Evolutionary conservation across 2,888 invertebrate species (phyloP), one percentile per base, ranked within the genome.

Genomic region (Odontocolon sp.): DNA sequence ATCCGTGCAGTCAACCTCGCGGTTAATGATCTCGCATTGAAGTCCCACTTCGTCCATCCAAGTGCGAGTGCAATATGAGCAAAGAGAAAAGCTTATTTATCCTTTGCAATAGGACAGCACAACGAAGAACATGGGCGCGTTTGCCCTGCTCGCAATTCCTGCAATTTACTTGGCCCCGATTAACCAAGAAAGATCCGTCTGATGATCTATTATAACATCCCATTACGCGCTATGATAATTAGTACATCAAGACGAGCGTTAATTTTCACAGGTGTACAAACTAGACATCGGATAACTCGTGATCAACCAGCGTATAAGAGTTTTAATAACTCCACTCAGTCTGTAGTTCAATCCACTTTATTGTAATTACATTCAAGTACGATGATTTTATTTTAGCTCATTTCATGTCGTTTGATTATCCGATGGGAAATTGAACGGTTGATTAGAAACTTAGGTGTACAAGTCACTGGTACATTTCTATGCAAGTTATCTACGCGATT

Each of bases 21-120:
- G 77, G 77, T 77, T 77, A 69, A 77, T 72, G 72, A 72, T 72
- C 77, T 69, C 68, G 36, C 50, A 68, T 63, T 63, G 21, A 50
- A 56, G 57, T 36, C 28, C 18, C 21, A 36, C 73, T 71, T 40
- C 45, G 14, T 23, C n/a, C 23, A 45, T 42, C 57, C 75, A 81
- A 82, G 80, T 80, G 77, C 79, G 64, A 80, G 59, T 64, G 56
- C 59, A 47, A 63, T 63, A 28, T 59, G 64, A 38, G 77, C 38
- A 36, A 76, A 68, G 59, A 75, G 79, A 75, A 75, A 64, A 79
- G 82, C 80, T 83, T 85, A 87, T 86, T 86, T 84, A 84, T 84
- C 81, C 82, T 72, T 66, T 54, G 63, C 70, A 77, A 80, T 68
- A 28, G 56, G 38, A 21, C 6, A 16, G 36, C 33, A 9, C 26